These are phyloP conservation scores for Hafferia zeledoni DNA, from an alignment of 2,797 vertebrate genomes.

Conservation along the genomic window DNA sequence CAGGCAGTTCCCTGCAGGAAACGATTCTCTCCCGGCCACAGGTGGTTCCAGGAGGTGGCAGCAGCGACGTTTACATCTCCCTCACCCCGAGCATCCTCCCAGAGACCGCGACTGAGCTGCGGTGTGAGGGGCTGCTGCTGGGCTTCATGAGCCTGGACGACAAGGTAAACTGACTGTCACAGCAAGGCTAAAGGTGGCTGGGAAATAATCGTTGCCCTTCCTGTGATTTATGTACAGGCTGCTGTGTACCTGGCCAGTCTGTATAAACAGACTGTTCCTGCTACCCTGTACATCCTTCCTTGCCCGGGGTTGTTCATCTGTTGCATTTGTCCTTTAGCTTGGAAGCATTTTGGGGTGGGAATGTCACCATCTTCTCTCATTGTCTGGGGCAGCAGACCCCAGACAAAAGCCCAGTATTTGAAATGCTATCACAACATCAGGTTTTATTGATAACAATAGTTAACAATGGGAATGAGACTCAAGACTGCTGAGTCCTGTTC, in stretches of 20 bases:
- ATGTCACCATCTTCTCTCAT: not conserved
- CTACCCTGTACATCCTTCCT: not conserved
- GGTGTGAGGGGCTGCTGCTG: conserved; percentile 78
- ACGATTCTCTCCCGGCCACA: conserved; percentile 8
- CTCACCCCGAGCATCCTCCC: conserved; percentile 86
- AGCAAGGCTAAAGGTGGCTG: not conserved
- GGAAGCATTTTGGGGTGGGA: not conserved
- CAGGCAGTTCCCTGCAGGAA: not conserved
- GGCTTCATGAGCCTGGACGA: conserved; percentile 90
- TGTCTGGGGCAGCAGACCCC: not conserved
- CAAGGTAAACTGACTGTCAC: conserved; percentile 73
- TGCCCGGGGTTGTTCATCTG: not conserved
- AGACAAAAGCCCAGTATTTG: not conserved
- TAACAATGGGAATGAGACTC: conserved; percentile 13
- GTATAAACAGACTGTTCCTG: not conserved
- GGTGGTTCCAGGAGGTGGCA: conserved; percentile 88
- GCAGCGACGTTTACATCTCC: conserved; percentile 79
- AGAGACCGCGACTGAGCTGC: conserved; percentile 46
- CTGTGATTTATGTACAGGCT: not conserved
- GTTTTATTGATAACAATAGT: not conserved
- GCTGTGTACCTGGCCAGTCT: not conserved
- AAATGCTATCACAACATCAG: not conserved
- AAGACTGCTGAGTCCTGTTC: conserved; percentile 22
- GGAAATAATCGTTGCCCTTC: not conserved
- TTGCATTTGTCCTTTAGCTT: not conserved